A percentile compares a stretch with the other conserved stretches of the same genome.
These are phyloP conservation scores for Dolichotis patagonum DNA, from an alignment of 2,113 vertebrate genomes.

Conservation along the genomic window DNA sequence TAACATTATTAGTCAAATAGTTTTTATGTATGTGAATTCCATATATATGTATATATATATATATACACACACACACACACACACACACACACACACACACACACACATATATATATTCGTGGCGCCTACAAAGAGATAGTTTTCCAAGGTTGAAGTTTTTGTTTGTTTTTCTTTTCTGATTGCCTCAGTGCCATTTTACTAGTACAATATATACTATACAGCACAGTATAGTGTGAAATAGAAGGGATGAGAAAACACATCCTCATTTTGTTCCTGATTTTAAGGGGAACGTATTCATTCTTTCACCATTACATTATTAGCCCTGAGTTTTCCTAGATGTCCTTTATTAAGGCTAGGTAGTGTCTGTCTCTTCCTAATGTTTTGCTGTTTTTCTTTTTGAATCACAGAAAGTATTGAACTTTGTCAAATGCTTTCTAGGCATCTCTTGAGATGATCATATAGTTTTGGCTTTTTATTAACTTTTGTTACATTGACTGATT, in stretches of 20 bases:
- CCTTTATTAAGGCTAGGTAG: neutral
- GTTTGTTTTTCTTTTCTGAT: constrained; percentile 5
- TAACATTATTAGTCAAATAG: neutral
- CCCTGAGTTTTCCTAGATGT: neutral
- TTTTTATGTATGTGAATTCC: neutral
- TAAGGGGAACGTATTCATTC: neutral
- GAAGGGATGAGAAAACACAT: neutral
- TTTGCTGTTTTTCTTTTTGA: neutral
- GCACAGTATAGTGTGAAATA: neutral
- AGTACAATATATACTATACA: neutral
- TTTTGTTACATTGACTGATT: neutral
- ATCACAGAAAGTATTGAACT: neutral
- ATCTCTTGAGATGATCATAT: neutral
- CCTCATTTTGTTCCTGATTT: neutral
- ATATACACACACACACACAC: no score
- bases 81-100: no score
- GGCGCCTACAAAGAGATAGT: neutral
- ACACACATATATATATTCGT: neutral
- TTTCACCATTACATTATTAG: neutral
- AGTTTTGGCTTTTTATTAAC: neutral
- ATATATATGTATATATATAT: neutral
- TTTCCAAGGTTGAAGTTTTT: neutral
- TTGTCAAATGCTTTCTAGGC: neutral
- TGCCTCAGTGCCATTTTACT: neutral
- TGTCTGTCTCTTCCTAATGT: neutral